Percentiles rank a stretch among this genome's conserved stretches.
Conservation (phyloP, 1,140 invertebrate species). For the Octopus sinensis region DNA sequence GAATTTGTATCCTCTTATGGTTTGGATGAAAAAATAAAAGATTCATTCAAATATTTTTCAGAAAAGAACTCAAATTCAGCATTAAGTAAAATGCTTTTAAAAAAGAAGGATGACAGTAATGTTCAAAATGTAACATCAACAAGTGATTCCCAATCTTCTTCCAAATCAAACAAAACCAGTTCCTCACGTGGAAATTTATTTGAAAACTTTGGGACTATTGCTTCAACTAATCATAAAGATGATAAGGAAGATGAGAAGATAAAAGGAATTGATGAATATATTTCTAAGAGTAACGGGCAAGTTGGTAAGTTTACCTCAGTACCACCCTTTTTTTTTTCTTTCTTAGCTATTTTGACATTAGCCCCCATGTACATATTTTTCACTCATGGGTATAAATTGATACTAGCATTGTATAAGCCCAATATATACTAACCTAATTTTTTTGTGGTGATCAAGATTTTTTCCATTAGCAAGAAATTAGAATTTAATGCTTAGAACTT, state of each 20-base stretch:
- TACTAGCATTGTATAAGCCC: too few species aligned
- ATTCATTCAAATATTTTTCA: not conserved
- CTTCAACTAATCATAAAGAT: not conserved
- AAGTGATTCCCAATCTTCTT: constrained; percentile 5
- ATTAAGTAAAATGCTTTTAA: not conserved
- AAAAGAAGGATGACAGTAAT: not conserved
- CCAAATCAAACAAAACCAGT: constrained; percentile 1
- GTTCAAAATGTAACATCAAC: constrained; percentile 10
- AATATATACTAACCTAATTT: too few species aligned
- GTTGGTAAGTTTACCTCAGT: not conserved
- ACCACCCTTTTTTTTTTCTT: not conserved
- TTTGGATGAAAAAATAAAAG: not conserved
- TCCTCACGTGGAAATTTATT: constrained; percentile 9
- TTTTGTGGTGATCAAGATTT: too few species aligned
- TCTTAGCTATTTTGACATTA: not conserved
- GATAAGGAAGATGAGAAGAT: not conserved
- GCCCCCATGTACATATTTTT: not conserved
- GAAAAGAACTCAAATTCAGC: not conserved
- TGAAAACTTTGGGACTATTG: constrained; percentile 1
- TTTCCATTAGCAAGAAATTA: too few species aligned
- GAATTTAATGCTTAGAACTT: too few species aligned
- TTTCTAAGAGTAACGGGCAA: not conserved
- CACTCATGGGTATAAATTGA: too few species aligned
- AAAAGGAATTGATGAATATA: not conserved
- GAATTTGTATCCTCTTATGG: not conserved